Evolutionary conservation across 2,113 vertebrate genomes (phyloP), one percentile per base, ranked within the genome.

Genomic region (Pseudolaguvia tuberculata): DNA sequence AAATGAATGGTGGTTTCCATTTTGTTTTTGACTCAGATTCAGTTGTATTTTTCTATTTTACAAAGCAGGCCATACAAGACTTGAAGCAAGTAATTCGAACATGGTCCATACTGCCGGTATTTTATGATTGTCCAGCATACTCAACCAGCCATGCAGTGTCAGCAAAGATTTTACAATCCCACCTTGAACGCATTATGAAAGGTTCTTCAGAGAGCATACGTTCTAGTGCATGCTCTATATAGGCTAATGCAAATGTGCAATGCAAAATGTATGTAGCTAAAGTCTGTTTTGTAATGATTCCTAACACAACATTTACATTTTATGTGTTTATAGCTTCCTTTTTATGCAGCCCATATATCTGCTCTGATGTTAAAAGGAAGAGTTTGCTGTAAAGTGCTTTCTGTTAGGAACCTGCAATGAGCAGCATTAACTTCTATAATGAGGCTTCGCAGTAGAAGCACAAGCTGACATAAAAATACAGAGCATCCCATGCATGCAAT

Each of bases 161-260:
- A 78, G 79, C 80, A 79, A 69, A 73, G 62, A 81, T 81, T 81
- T 81, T 76, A 78, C 51, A 66, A 73, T 63, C 25, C 5, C 12
- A 13, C n/a, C 48, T 61, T 73, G 78, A 81, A 81, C 76, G 77
- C 69, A 78, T 61, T 39, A 67, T 27, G 51, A 58, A 55, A 75
- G 59, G 73, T 42, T 42, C 9, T 42, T 81, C 66, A 81, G 55
- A 69, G 68, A 27, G 17, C 25, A 78, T 70, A 48, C 73, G 72
- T 72, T 67, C 66, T 23, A 62, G 48, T 68, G 18, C 11, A 58
- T 39, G 20, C 66, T 71, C 21, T 23, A 6, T 35, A 68, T 48
- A 69, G 23, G 52, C 58, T 57, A 69, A 55, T 29, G 70, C 68
- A 72, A 67, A 69, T 57, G 42, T 51, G 25, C 27, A 72, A 50